Evolutionary conservation across 2,797 vertebrate genomes (phyloP).

Genomic region (Karalla daura): DNA sequence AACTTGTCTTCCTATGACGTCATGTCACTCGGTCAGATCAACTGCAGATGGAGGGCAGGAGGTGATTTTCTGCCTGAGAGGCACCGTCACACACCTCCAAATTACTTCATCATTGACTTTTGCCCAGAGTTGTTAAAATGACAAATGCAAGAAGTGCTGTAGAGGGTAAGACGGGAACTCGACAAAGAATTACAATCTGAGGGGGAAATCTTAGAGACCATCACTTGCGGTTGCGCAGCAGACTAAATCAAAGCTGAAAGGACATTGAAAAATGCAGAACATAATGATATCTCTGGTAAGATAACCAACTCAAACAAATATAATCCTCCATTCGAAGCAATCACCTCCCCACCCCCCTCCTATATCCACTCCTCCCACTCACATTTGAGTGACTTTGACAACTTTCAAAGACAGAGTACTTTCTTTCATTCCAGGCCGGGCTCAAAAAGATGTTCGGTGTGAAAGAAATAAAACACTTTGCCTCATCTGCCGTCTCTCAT

Average conservation of each 20-base stretch:
- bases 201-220: background rate
- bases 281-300: constrained; percentile 18
- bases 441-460: constrained; percentile 15
- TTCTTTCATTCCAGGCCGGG: constrained; percentile 29
- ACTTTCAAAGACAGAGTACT: constrained; percentile 35
- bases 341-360: too few relatives aligned
- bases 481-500: constrained; percentile 38
- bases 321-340: constrained; percentile 26
- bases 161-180: background rate
- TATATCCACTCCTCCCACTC: constrained; percentile 38
- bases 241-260: background rate
- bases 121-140: too few relatives aligned
- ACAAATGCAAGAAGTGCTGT: too few relatives aligned
- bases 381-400: constrained; percentile 35
- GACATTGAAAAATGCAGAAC: constrained; percentile 6
- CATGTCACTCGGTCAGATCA: too few relatives aligned
- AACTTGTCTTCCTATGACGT: too few relatives aligned
- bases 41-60: too few relatives aligned
- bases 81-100: too few relatives aligned
- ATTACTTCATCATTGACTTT: too few relatives aligned
- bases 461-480: constrained; percentile 45
- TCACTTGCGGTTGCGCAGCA: background rate
- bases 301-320: constrained; percentile 25
- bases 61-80: too few relatives aligned
- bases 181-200: background rate